Evolutionary conservation across 92 coral and sea anemone species (phyloP), one percentile per base, ranked within the genome.

Genomic region (Desmophyllum pertusum): DNA sequence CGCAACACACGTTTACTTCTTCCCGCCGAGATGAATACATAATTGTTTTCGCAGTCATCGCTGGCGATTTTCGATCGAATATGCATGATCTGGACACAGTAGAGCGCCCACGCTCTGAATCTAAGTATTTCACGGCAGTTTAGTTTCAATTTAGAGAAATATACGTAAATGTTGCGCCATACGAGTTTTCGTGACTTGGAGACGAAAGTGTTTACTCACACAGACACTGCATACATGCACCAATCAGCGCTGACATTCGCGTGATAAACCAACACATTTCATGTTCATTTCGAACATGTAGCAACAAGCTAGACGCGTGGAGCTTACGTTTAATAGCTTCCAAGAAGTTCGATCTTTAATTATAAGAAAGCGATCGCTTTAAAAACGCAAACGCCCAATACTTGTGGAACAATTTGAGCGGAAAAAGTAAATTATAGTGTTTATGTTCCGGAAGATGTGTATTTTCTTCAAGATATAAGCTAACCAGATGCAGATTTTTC

Each of bases 21-120:
- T 80, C 76, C 76, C 76, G 84, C 84, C 84, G 73, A 35, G n/a
- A 6, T 66, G 71, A 66, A 66, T 66, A 18, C 14, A 66, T 66
- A 25, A 14, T 67, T 37, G 11, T 41, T 18, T 17, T 37, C 41
- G 70, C 70, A 14, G 39, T 33, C 17, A 65, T 33, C 5, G 23
- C 6, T 36, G 70, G 70, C 42, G 39, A 33, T 0, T 36, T 23
- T 19, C 42, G 29, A 67, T 33, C n/a, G 45, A 38, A 50, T 50
- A 50, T 50, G 13, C 55, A 50, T 50, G 55, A 15, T 4, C 23
- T 18, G 23, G 43, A 37, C 35, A 19, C 42, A 4, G 11, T 67
- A 27, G 10, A 6, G 36, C 18, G 10, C 25, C 25, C n/a, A 6
- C 40, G 42, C 73, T 4, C 19, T 2, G 36, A 18, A 67, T 1